Percentiles rank a stretch among this genome's conserved stretches.
Evolutionary conservation across 2,888 invertebrate genomes (phyloP).

Genomic region (Caenorhabditis sinica): DNA sequence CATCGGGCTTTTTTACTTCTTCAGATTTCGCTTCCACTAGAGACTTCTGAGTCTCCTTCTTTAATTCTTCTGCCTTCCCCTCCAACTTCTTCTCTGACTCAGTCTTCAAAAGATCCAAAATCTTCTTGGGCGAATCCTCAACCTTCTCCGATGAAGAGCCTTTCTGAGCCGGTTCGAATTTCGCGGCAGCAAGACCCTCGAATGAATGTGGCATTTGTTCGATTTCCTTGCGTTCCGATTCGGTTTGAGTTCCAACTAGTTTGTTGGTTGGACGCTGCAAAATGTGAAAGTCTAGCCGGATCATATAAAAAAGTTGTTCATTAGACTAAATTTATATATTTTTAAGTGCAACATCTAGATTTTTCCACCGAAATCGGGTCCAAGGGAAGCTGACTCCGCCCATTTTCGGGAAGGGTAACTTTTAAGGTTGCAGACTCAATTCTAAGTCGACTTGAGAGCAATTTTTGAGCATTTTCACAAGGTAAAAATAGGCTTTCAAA

Average conservation of each 20-base stretch:
- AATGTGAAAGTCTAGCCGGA: too few relatives aligned
- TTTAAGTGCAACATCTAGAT: too few relatives aligned
- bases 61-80: not conserved
- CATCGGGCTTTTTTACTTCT: not conserved
- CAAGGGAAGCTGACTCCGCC: too few relatives aligned
- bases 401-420: too few relatives aligned
- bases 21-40: not conserved
- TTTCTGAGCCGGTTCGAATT: slow-evolving; percentile 24
- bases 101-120: not conserved
- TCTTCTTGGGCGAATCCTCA: slow-evolving; percentile 1
- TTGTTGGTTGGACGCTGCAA: slow-evolving; percentile 21
- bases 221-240: slow-evolving; percentile 44
- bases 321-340: too few relatives aligned
- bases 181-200: not conserved
- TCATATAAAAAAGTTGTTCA: too few relatives aligned
- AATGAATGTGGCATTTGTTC: slow-evolving; percentile 36
- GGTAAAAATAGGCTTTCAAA: too few relatives aligned
- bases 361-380: too few relatives aligned
- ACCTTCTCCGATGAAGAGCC: not conserved
- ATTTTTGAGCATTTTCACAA: too few relatives aligned
- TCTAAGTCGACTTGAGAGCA: too few relatives aligned
- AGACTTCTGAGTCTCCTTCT: not conserved
- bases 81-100: too few relatives aligned
- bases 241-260: slow-evolving; percentile 30
- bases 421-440: too few relatives aligned